Conservation (phyloP, 2,113 vertebrate genomes). For the Amazona vittata region DNA sequence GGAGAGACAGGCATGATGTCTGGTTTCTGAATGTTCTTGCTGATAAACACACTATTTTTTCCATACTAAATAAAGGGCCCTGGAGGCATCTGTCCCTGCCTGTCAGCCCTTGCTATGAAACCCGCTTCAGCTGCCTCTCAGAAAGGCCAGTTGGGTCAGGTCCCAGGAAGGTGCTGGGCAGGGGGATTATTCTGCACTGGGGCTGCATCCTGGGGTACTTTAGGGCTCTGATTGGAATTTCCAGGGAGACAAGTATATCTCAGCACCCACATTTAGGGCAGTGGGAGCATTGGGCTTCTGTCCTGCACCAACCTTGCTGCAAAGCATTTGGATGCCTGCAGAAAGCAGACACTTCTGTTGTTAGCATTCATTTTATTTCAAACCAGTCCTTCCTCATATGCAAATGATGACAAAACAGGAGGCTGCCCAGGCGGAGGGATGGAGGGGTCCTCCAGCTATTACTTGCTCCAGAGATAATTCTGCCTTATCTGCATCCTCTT, state of each 20-base stretch:
- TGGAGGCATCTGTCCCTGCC: constrained; percentile 27
- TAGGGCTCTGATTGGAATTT: not conserved
- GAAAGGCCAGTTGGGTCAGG: rapidly evolving
- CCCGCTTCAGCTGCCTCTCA: not conserved
- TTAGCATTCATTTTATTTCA: not conserved
- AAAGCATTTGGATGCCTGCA: not conserved
- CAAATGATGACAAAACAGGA: not conserved
- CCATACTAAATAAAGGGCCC: not conserved
- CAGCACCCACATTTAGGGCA: not conserved
- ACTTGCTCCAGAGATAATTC: constrained; percentile 45
- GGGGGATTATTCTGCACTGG: not conserved
- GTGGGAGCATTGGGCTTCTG: not conserved
- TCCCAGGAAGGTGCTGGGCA: not conserved
- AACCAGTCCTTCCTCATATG: not conserved
- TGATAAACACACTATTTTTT: not conserved
- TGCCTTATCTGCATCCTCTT: constrained; percentile 59
- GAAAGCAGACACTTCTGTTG: rapidly evolving
- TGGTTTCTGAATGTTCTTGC: not conserved
- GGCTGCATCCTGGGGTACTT: not conserved
- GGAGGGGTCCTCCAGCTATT: constrained; percentile 36
- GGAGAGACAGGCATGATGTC: not conserved
- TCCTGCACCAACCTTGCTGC: not conserved
- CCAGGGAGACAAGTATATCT: not conserved
- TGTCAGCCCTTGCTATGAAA: not conserved
- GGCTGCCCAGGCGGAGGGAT: not conserved